Base-by-base conservation (phyloP, 2,888 invertebrate genomes). In the Tetheella fluctuosa region DNA sequence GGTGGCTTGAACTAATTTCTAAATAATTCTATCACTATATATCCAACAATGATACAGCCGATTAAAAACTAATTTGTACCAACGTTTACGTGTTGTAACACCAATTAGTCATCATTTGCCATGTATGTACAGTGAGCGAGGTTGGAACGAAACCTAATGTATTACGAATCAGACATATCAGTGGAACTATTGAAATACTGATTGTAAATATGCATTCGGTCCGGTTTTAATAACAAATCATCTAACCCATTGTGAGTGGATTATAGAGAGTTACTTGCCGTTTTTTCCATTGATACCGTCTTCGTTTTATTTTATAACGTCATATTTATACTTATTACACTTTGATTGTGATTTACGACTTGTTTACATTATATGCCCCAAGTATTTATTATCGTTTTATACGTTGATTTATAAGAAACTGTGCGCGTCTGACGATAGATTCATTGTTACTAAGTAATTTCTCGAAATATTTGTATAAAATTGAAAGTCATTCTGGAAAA, bases 211-310 rank as follows among this genome's bases (percentile, higher is more conserved):
- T 76, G 73, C 65, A 48, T 76, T 64, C 79, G 71, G 70, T 76
- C 80, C 79, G 81, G 77, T 83, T 82, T 76, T 82, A 80, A 80
- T 78, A 83, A 83, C 81, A 83, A 88, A 85, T 85, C 84, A 84
- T 83, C 76, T 74, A 71, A 64, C 65, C 76, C 70, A 81, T 86
- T 85, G 83, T 84, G 71, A 69, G 65, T 67, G 77, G 80, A 84
- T 85, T 84, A 84, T 80, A 73, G 74, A 77, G 78, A 80, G 83
- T 83, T 85, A 79, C 80, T 80, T 71, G 78, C 76, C 70, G 73
- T 74, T 80, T 84, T 79, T 76, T 70, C 76, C 77, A 73, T 80
- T 77, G 73, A 77, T 76, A 69, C 68, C 70, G 64, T 69, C 65
- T 64, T 74, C 63, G 70, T 73, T 74, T 79, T 81, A 34, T 34